A percentile compares a stretch with the other conserved stretches of the same genome.
These are phyloP conservation scores for Alligator sinensis DNA, from an alignment of 2,113 vertebrate genomes.

Conservation along the genomic window DNA sequence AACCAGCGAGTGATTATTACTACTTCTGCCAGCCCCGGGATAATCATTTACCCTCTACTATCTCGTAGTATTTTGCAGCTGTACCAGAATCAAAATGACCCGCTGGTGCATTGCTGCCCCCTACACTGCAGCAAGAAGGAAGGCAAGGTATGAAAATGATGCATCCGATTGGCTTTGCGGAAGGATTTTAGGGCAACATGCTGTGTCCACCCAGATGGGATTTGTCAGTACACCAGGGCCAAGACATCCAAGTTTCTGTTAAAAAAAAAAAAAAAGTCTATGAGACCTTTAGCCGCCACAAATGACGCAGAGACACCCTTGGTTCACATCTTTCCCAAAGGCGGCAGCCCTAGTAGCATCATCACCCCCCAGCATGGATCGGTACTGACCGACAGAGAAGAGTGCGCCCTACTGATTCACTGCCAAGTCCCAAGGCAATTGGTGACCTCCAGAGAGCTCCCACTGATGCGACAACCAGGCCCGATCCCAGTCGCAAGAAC, in stretches of 20 bases:
- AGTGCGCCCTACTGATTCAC: not conserved
- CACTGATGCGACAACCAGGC: fast-evolving
- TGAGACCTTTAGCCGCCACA: not conserved
- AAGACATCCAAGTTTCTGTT: not conserved
- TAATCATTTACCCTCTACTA: not conserved
- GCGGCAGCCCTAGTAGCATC: not conserved
- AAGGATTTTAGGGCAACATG: not conserved
- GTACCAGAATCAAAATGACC: fast-evolving
- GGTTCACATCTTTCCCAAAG: not conserved
- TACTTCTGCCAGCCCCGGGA: fast-evolving
- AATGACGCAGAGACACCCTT: not conserved
- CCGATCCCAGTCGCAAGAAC: not conserved
- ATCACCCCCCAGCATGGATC: not conserved
- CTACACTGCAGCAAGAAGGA: no score
- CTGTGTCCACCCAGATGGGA: fast-evolving
- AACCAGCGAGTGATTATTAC: fast-evolving
- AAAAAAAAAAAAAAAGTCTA: no score
- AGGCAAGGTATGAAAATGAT: not conserved
- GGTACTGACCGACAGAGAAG: not conserved
- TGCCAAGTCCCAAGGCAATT: not conserved
- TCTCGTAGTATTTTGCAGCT: not conserved
- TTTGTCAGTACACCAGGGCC: not conserved
- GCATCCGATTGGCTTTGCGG: no score
- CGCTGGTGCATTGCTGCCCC: not conserved
- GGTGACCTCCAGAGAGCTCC: fast-evolving